phyloP scores from a whole-genome alignment of 2,888 invertebrate species.

The Himalopsyche anomala region DNA sequence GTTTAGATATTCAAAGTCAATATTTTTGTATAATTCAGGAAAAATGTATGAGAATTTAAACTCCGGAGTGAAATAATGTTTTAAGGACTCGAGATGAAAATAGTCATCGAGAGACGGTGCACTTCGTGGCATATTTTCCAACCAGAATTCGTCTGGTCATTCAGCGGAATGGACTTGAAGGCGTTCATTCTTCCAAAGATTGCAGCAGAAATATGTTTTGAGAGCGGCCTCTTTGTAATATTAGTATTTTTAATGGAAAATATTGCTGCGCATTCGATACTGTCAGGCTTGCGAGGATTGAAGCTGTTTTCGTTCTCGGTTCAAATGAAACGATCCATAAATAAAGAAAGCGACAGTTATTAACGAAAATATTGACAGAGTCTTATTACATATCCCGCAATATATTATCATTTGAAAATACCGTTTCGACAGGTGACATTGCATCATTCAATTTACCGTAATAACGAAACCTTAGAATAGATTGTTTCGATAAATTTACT shows the following conservation, averaged over 20 bases:
- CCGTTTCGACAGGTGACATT: too few relatives aligned
- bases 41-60: background rate
- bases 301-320: background rate
- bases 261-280: background rate
- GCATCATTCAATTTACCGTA: too few relatives aligned
- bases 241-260: slow-evolving; percentile 12
- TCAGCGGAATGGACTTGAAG: background rate
- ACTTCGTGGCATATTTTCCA: slow-evolving; percentile 2
- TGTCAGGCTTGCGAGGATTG: background rate
- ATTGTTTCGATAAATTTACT: too few relatives aligned
- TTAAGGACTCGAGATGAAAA: too few relatives aligned
- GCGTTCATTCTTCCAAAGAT: slow-evolving; percentile 26
- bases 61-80: too few relatives aligned
- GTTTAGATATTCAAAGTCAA: slow-evolving; percentile 16
- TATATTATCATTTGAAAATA: background rate
- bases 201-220: slow-evolving; percentile 35
- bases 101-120: background rate
- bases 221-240: slow-evolving; percentile 28
- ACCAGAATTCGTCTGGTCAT: background rate
- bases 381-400: slow-evolving; percentile 1
- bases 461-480: too few relatives aligned
- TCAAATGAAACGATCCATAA: background rate
- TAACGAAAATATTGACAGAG: background rate
- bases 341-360: too few relatives aligned
- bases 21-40: slow-evolving; percentile 11